Evolutionary conservation across 1,140 invertebrate genomes (phyloP), one percentile per base, ranked within the genome.

Genomic region (Hyposmocoma kahamanoa): DNA sequence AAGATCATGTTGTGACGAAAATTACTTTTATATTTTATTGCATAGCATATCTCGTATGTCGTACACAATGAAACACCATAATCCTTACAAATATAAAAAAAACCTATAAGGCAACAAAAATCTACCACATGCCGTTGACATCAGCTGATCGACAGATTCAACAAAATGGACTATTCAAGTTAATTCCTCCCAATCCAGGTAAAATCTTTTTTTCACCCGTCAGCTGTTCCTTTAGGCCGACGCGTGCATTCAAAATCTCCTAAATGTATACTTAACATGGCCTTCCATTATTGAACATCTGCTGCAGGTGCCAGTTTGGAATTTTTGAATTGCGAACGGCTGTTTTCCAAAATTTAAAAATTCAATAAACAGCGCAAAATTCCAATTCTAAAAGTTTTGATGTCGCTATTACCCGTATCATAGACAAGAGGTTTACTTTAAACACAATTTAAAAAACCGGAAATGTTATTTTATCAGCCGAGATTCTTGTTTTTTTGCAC

Each of bases 271-370:
- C 42, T 55, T 28, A 56, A 44, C 51, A 41, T 38, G 36, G 39
- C 38, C 42, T 68, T 64, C 56, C 59, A 60, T 66, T 57, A 53
- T 46, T 47, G 34, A 65, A 62, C 77, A 78, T 72, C 77, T 81
- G 73, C 65, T 13, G 18, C 78, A 79, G 73, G 72, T 81, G 75
- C 38, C 59, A 47, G 39, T 18, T 17, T 54, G 72, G 69, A 71
- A 77, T 77, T 69, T 67, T 58, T 59, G 51, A 70, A 72, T 17
- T 71, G 62, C 56, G 61, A 56, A 53, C 50, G 42, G n/a, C n/a
- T n/a, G n/a, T n/a, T n/a, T n/a, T n/a, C n/a, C 32, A 17, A 36
- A 36, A 36, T 36, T 36, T 36, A 36, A 36, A n/a, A n/a, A n/a
- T n/a, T n/a, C n/a, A n/a, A n/a, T n/a, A n/a, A n/a, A n/a, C n/a